Base-by-base conservation (phyloP, 2,888 invertebrate genomes). In the Calephelis perditalis region DNA sequence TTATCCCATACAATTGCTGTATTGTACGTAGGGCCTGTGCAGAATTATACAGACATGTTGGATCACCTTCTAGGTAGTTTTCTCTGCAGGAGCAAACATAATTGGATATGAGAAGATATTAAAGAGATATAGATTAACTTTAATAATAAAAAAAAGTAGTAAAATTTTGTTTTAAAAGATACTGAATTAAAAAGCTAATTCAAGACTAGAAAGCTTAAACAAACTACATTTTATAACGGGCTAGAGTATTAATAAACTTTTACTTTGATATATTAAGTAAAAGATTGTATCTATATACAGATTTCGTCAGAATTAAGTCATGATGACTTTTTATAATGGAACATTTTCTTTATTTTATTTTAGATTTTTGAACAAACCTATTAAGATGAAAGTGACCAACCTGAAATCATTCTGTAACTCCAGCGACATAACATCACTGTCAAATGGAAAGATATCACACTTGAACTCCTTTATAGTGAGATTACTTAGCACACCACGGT, bases 351-450 rank as follows among this genome's bases (percentile, higher is more conserved):
- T 15, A 15, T 15, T 15, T 15, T 26, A n/a, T 6, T 46, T 45
- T 45, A 35, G 44, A 10, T 44, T 12, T 55, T 2, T 15, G 35
- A 45, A 46, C 11, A 7, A 54, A 44, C n/a, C 11, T 36, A 12
- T 15, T 10, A 2, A 15, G 0, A 57, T 5, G 3, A 12, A 15
- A n/a, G 45, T 56, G 36, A 49, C 73, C 82, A 78, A 95, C 95
- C 93, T 93, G 72, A 94, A 97, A 26, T 96, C 94, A 73, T 93
- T 92, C 43, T 94, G 94, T 67, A 96, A 91, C 84, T 99, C 98
- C 94, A 99, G 95, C 0, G 98, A 98, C 71, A 99, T 92, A 9
- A 99, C 92, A 86, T 99, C 99, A 73, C 94, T 95, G 73, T 99
- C 98, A 72, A 98, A 94, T 0, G 98, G 98, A 76, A 97, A 96